Base-by-base conservation (phyloP, 2,797 vertebrate species). In the Gorsachius magnificus region DNA sequence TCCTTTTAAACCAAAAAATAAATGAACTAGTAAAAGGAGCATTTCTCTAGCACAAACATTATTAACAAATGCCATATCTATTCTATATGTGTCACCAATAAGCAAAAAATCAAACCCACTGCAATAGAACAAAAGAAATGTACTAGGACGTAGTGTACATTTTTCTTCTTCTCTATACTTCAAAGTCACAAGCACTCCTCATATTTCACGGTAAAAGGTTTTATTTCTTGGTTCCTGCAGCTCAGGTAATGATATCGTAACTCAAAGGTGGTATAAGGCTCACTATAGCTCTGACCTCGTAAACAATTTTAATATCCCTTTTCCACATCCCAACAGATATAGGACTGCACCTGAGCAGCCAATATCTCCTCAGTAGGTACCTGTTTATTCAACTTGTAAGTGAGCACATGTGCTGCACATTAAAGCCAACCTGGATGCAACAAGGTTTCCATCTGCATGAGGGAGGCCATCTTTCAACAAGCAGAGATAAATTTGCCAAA, bases 231-330 rank as follows among this genome's bases (percentile, higher is more conserved):
- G 56, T 82, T 94, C 83, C 85, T 5, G 45, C 90, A 85, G 96
- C 97, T 95, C 94, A 92, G 72, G 90, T 97, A 97, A 97, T 97
- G 95, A 95, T 96, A 97, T 83, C 88, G 2, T 97, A 97, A 97
- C 75, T 97, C 97, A 97, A 45, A 92, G 85, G 71, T 53, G 56
- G 65, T 93, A 29, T 89, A 85, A 90, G 64, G 80, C 95, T 92
- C 1, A 1, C 89, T 91, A 77, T 11, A 70, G 91, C 75, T 97
- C 78, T 91, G 94, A 93, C 92, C 95, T 95, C 58, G 0, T 96
- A 97, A 97, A 95, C 89, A 93, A 96, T 94, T 95, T 94, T 97
- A 83, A 95, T 69, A 83, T 85, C 71, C 88, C 66, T 89, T 96
- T 90, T 87, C 81, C 8, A 1, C 75, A 94, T 89, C 82, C 89